Base-by-base conservation (phyloP, 2,113 vertebrate genomes). In the Onychostruthus taczanowskii region DNA sequence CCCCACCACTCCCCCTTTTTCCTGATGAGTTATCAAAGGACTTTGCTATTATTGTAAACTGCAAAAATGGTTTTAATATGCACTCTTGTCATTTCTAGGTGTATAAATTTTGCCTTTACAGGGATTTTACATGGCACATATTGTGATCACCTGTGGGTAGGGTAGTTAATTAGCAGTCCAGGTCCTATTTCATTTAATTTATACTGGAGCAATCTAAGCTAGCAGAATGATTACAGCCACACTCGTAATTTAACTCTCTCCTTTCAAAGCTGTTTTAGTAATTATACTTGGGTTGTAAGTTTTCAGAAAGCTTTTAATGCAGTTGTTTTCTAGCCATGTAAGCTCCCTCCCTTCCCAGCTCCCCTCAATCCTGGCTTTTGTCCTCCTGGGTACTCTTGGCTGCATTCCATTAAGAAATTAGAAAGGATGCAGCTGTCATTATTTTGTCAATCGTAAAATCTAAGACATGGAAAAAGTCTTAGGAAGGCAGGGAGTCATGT, bases 81-180 rank as follows among this genome's bases (percentile, higher is more conserved):
- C 93, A 94, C 35, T 31, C 62, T 55, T 96, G 78, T 93, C 75
- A 84, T 96, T 96, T 96, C 47, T 90, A 93, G 85, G 73, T 89
- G 28, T 80, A 89, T 62, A 85, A 53, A 20, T 90, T 96, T 78
- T 96, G 85, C 70, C 87, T 95, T 96, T 96, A 92, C 77, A 76
- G 72, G 64, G 82, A 89, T 95, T 96, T 88, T 89, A 44, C 73
- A 26, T 19, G 11, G 84, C 88, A 81, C 47, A 44, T 95, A 90
- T 89, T 89, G 94, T 95, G 96, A 98, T 98, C 96, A 97, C 96
- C 97, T 97, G 97, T 97, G 94, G 94, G 89, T 90, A 97, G 93
- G 77, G 79, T 94, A 80, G 87, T 94, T 98, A 97, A 98, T 98
- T 98, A 97, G 94, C 39, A 97, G 93, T 89, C 56, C 84, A 93